Percentiles rank a stretch among this genome's conserved stretches.
Conservation (phyloP, 2,888 invertebrate genomes). For the Drosophila melanosoma region DNA sequence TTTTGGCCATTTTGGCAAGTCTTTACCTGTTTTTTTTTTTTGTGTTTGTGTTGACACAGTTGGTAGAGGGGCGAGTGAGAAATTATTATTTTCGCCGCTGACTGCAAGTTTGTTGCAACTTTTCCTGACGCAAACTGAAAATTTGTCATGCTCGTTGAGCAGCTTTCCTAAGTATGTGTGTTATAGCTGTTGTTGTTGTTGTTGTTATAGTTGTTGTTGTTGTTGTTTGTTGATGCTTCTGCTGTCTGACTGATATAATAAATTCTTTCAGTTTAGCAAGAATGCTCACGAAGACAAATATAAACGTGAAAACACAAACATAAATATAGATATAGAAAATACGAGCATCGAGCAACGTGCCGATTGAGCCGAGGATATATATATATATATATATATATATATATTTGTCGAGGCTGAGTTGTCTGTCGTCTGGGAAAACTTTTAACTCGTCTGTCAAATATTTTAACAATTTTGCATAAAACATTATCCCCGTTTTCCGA, state of each 20-base stretch:
- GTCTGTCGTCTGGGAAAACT: slow-evolving; percentile 63
- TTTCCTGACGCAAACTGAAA: slow-evolving; percentile 76
- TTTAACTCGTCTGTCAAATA: slow-evolving; percentile 79
- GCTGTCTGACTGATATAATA: slow-evolving; percentile 65
- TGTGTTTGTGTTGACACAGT: slow-evolving; percentile 42
- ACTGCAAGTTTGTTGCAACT: slow-evolving; percentile 77
- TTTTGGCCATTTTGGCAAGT: slow-evolving; percentile 17
- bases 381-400: too few relatives aligned
- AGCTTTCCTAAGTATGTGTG: slow-evolving; percentile 57
- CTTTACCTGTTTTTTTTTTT: slow-evolving; percentile 31
- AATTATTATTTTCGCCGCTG: slow-evolving; percentile 73
- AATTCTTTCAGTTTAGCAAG: slow-evolving; percentile 76
- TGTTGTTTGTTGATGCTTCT: slow-evolving; percentile 15
- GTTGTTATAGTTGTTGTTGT: slow-evolving; percentile 13
- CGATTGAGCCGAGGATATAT: slow-evolving; percentile 6
- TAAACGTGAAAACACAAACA: slow-evolving; percentile 36
- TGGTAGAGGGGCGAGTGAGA: slow-evolving; percentile 18
- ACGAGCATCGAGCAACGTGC: slow-evolving; percentile 19
- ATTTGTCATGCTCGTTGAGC: slow-evolving; percentile 78
- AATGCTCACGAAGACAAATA: slow-evolving; percentile 67
- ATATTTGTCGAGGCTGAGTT: slow-evolving; percentile 37
- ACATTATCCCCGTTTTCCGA: slow-evolving; percentile 56
- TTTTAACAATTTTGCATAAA: slow-evolving; percentile 80
- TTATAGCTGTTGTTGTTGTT: slow-evolving; percentile 19
- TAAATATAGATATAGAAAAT: slow-evolving; percentile 68